Conservation (phyloP, 2,797 vertebrate genomes). For the Gobionotothen gibberifrons region DNA sequence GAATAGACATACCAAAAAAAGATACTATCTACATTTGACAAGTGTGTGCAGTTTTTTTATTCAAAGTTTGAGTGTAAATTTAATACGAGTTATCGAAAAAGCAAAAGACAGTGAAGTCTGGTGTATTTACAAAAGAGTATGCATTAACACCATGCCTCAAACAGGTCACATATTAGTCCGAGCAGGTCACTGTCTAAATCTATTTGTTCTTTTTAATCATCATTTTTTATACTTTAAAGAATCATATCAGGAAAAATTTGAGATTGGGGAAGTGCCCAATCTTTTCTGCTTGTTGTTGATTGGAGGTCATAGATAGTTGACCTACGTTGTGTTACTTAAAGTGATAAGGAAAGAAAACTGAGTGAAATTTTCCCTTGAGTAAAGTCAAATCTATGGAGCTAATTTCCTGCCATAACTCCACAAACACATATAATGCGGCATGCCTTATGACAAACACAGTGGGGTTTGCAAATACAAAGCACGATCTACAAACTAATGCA, state of each 20-base stretch:
- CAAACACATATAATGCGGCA: too few relatives aligned
- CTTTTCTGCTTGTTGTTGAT: neutral
- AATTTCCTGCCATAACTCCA: too few relatives aligned
- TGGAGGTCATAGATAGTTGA: slow-evolving; percentile 1
- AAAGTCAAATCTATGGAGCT: neutral
- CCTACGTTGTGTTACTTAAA: neutral
- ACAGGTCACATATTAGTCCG: neutral
- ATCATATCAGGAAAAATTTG: neutral
- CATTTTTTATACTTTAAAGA: neutral
- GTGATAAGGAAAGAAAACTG: neutral
- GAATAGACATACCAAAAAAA: too few relatives aligned
- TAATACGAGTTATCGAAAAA: too few relatives aligned
- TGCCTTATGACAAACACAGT: too few relatives aligned
- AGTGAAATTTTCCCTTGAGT: neutral
- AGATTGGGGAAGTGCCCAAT: neutral
- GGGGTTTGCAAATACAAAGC: too few relatives aligned
- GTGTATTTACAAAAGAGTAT: too few relatives aligned
- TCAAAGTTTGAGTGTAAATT: too few relatives aligned
- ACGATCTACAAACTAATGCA: too few relatives aligned
- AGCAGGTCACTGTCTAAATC: neutral
- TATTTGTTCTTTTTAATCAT: neutral
- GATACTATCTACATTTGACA: too few relatives aligned
- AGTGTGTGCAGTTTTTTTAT: too few relatives aligned
- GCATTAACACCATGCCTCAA: neutral
- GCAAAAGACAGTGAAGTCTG: too few relatives aligned